Evolutionary conservation across 2,797 vertebrate species (phyloP).

Genomic region (Arrhamphus sclerolepis): DNA sequence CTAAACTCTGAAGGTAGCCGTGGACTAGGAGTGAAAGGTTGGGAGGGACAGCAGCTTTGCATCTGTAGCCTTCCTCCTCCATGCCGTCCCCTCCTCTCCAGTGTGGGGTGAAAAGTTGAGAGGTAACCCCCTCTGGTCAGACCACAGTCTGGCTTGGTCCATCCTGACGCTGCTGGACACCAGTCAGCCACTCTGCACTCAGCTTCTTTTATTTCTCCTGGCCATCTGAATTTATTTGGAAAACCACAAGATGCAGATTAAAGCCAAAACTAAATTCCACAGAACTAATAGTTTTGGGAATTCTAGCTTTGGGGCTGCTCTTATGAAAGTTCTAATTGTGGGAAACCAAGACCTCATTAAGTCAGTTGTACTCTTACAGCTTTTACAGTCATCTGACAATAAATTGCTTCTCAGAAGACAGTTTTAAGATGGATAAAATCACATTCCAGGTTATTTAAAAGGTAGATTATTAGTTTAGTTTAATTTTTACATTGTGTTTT

Average conservation of each 20-base stretch:
- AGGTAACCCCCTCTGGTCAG: not conserved
- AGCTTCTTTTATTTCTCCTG: not conserved
- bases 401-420: not conserved
- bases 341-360: not conserved
- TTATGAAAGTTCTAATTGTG: not conserved
- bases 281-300: not conserved
- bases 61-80: too few relatives aligned
- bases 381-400: not conserved
- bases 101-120: slow-evolving; percentile 1
- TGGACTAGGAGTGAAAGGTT: too few relatives aligned
- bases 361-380: not conserved
- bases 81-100: too few relatives aligned
- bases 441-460: too few relatives aligned
- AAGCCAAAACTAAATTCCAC: not conserved
- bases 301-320: not conserved
- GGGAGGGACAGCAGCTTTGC: too few relatives aligned
- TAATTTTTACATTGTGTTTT: not conserved
- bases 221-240: too few relatives aligned
- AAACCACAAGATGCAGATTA: not conserved
- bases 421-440: too few relatives aligned
- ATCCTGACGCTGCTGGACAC: too few relatives aligned
- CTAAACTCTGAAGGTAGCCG: too few relatives aligned
- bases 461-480: too few relatives aligned
- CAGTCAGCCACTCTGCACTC: not conserved
- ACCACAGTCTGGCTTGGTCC: too few relatives aligned